These are phyloP conservation scores for Opisthocomus hoazin DNA, from an alignment of 2,113 vertebrate genomes.

Conservation along the genomic window DNA sequence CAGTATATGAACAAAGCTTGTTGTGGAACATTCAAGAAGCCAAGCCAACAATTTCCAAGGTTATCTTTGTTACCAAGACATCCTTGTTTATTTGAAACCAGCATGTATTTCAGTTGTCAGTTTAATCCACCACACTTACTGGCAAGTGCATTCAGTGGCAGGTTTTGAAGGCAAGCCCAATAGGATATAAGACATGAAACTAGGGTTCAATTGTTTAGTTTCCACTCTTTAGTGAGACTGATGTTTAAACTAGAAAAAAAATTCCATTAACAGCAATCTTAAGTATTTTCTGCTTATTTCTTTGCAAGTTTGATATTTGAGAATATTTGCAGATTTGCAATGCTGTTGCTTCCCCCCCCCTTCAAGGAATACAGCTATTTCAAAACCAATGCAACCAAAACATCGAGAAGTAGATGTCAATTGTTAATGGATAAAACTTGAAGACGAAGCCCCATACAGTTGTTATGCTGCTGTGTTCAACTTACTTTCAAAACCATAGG, in stretches of 20 bases:
- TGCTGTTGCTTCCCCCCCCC: neutral
- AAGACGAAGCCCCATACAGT: neutral
- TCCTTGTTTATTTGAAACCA: slow-evolving; percentile 28
- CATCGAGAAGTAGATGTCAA: neutral
- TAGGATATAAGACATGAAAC: neutral
- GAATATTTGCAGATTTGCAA: neutral
- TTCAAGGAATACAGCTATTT: neutral
- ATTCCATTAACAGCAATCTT: neutral
- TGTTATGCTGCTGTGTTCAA: neutral
- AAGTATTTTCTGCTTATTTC: neutral
- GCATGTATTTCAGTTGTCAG: neutral
- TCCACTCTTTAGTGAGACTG: neutral
- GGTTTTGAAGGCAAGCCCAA: neutral
- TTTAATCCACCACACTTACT: neutral
- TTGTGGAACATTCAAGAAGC: neutral
- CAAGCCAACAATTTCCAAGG: neutral
- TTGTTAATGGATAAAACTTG: neutral
- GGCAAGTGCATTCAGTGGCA: neutral
- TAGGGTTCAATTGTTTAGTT: neutral
- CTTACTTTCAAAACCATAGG: neutral
- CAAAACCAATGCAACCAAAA: neutral
- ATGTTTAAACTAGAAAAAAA: neutral
- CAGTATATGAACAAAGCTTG: neutral
- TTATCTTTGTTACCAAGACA: slow-evolving; percentile 14
- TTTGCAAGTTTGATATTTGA: neutral